These are phyloP conservation scores for Drosophila grimshawi DNA, from an alignment of 1,140 invertebrate species.

Conservation along the genomic window DNA sequence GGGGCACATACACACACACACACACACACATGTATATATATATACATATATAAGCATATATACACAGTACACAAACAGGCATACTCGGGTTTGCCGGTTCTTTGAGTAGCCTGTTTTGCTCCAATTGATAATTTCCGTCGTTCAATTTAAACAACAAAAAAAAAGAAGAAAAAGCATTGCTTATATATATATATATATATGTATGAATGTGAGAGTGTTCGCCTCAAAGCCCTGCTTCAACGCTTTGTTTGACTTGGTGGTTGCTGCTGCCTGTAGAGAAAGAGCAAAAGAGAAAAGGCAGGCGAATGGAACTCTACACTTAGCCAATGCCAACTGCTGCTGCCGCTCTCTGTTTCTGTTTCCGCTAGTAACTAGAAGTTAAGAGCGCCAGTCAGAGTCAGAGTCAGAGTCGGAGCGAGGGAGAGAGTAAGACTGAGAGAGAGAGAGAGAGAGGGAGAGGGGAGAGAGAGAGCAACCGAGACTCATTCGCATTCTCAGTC, in stretches of 20 bases:
- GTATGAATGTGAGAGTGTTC: conserved; percentile 6
- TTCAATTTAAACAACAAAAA: conserved; percentile 64
- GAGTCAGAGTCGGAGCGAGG: neutral
- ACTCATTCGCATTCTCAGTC: conserved; percentile 14
- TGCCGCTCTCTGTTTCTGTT: conserved; percentile 23
- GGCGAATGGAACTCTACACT: conserved; percentile 43
- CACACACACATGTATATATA: conserved; percentile 10
- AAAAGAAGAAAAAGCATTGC: conserved; percentile 8
- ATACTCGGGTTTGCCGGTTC: conserved; percentile 54
- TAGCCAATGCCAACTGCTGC: conserved; percentile 21
- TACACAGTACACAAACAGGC: neutral
- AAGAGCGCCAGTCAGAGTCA: conserved; percentile 47
- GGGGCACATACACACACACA: conserved; percentile 32
- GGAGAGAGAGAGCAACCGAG: neutral
- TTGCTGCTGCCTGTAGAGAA: conserved; percentile 11
- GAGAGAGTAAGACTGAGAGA: neutral
- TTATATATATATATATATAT: neutral
- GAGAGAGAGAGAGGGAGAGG: neutral
- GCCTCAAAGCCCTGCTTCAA: conserved; percentile 71
- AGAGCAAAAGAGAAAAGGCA: neutral
- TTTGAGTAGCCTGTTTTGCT: conserved; percentile 48
- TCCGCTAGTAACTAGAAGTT: conserved; percentile 64
- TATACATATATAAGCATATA: neutral
- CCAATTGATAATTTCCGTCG: conserved; percentile 77
- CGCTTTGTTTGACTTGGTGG: conserved; percentile 45